Evolutionary conservation across 30 jellyfish, hydroid and myxozoan species (phyloP).

Genomic region (Nemopilema nomurai): DNA sequence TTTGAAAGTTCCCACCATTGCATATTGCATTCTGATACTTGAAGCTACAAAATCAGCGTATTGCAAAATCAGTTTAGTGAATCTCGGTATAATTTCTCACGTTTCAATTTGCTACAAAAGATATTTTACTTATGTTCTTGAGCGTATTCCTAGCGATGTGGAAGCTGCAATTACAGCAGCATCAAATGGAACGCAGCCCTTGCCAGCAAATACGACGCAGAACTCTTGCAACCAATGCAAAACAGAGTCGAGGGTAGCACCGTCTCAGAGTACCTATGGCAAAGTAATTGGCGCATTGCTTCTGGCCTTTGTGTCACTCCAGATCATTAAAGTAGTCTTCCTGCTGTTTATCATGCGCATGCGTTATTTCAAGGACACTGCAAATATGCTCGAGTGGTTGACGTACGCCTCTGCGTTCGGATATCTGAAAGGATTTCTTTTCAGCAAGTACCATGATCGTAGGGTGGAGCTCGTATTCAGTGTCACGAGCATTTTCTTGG

Average conservation of each 20-base stretch:
- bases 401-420: slow-evolving; percentile 43
- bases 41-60: too few relatives aligned
- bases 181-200: too few relatives aligned
- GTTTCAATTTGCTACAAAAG: not conserved
- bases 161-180: not conserved
- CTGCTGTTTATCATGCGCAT: slow-evolving; percentile 25
- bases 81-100: not conserved
- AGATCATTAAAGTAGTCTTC: slow-evolving; percentile 42
- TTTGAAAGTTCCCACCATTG: too few relatives aligned
- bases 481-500: slow-evolving; percentile 53
- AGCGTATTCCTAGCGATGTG: not conserved
- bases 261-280: slow-evolving; percentile 8
- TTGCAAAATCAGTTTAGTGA: too few relatives aligned
- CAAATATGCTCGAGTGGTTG: slow-evolving; percentile 58
- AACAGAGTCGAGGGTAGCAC: slow-evolving; percentile 1
- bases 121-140: too few relatives aligned
- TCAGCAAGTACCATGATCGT: not conserved
- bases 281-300: slow-evolving; percentile 5
- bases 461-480: slow-evolving; percentile 48
- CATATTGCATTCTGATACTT: too few relatives aligned
- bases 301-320: slow-evolving; percentile 10
- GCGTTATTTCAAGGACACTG: slow-evolving; percentile 54
- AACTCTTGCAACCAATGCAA: slow-evolving; percentile 6
- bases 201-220: not conserved
- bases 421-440: slow-evolving; percentile 45